Base-by-base conservation (phyloP, 2,113 vertebrate genomes). In the Ardeotis arabs region DNA sequence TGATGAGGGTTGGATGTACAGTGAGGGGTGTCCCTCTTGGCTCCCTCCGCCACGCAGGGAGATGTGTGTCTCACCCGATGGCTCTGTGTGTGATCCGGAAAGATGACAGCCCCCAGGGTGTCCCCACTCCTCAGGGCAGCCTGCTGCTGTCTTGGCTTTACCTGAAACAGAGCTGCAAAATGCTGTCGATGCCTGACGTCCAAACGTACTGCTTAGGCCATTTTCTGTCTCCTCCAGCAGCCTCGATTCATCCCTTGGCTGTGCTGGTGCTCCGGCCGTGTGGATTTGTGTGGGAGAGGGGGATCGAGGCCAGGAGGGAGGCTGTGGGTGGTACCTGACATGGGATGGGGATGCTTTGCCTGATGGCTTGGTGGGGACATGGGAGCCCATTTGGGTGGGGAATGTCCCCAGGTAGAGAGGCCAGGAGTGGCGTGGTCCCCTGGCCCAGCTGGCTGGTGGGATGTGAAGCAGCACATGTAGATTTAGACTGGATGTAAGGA, bases 271-370 rank as follows among this genome's bases (percentile, higher is more conserved):
- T 10, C 47, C 86, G 76, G 55, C 47, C 37, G 67, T 3, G 0
- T 66, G 78, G 85, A 41, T 93, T 84, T 91, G 45, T 0, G 0
- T 15, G 0, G 1, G 83, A 88, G 58, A 59, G 45, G 12, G 72
- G 63, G 39, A 69, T 35, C 2, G 27, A 73, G 50, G 68, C 67
- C 1, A 10, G 55, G 35, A 79, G 31, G 55, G 47, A 84, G 27
- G 28, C 18, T 3, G 3, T 33, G 53, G 0, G 0, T 44, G 60
- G 37, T 49, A 83, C 41, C 27, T 0, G 6, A n/a, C 22, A 52
- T 2, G 5, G 44, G 28, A 19, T 64, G 29, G 45, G 27, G 27
- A 31, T 75, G 50, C 52, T 69, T 33, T 66, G 31, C 63, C 25
- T 31, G 27, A 4, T 67, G 64, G 20, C 85, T 67, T 29, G 8